Percentiles rank a stretch among this genome's conserved stretches.
These are phyloP conservation scores for Parnassius smintheus DNA, from an alignment of 2,888 invertebrate genomes.

Conservation along the genomic window DNA sequence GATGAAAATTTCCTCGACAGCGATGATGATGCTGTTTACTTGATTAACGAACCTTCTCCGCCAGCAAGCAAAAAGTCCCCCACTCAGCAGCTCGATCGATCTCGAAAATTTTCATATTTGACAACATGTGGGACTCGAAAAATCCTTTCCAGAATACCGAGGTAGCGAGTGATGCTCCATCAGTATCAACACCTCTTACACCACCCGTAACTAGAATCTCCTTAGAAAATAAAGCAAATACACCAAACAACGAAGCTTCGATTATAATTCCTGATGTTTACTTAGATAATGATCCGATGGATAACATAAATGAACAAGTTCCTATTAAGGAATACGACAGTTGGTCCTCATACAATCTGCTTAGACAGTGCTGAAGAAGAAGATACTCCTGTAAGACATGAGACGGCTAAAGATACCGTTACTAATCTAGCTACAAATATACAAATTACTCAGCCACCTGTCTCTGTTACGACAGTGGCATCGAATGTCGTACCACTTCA, in stretches of 20 bases:
- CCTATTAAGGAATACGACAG: neutral
- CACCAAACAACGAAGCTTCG: neutral
- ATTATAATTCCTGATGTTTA: neutral
- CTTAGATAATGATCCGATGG: slow-evolving; percentile 5
- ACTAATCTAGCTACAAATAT: neutral
- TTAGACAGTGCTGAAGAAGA: slow-evolving; percentile 21
- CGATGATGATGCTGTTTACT: slow-evolving; percentile 10
- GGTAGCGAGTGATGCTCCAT: neutral
- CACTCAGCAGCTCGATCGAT: neutral
- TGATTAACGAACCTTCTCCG: neutral
- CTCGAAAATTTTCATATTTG: neutral
- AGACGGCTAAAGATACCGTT: neutral
- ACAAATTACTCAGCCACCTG: neutral
- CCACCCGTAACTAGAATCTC: too few species aligned
- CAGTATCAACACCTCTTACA: neutral
- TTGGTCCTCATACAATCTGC: slow-evolving; percentile 3
- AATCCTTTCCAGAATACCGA: neutral
- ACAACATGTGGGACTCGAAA: neutral
- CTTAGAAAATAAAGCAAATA: too few species aligned
- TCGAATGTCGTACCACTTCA: neutral
- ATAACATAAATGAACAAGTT: too few species aligned
- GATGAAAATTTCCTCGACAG: too few species aligned
- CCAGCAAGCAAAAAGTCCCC: neutral
- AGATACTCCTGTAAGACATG: neutral
- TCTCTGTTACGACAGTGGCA: neutral